phyloP scores from a whole-genome alignment of 2,888 invertebrate species.

The Galerucella calmariensis region DNA sequence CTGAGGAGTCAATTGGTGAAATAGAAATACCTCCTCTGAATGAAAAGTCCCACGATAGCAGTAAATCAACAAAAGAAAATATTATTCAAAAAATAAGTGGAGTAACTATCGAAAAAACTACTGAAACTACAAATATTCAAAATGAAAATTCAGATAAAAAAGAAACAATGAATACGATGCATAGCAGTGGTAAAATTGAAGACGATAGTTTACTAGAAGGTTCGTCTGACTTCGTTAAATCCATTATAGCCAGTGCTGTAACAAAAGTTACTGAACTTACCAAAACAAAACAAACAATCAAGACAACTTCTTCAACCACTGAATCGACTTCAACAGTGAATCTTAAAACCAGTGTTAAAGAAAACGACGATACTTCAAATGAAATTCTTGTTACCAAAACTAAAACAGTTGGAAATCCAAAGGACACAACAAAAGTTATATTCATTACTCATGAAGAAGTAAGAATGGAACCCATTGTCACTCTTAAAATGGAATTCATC shows the following conservation, averaged over 20 bases:
- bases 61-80: not conserved
- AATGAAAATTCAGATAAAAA: constrained; percentile 24
- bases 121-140: constrained; percentile 23
- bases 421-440: constrained; percentile 67
- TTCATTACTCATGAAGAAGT: constrained; percentile 80
- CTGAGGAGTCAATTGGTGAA: not conserved
- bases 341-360: not conserved
- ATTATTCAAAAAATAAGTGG: not conserved
- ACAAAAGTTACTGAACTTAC: constrained; percentile 26
- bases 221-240: constrained; percentile 26
- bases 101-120: not conserved
- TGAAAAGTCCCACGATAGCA: not conserved
- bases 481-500: constrained; percentile 73
- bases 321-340: not conserved
- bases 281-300: constrained; percentile 13
- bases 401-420: constrained; percentile 40
- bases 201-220: constrained; percentile 19
- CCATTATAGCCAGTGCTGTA: constrained; percentile 36
- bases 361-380: not conserved
- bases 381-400: constrained; percentile 20
- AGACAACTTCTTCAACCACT: not conserved
- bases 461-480: constrained; percentile 73
- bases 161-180: not conserved
- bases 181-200: not conserved
- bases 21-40: not conserved